A percentile compares a stretch with the other conserved stretches of the same genome.
phyloP scores from a whole-genome alignment of 2,113 vertebrate genomes.

The Nothoprocta pentlandii region DNA sequence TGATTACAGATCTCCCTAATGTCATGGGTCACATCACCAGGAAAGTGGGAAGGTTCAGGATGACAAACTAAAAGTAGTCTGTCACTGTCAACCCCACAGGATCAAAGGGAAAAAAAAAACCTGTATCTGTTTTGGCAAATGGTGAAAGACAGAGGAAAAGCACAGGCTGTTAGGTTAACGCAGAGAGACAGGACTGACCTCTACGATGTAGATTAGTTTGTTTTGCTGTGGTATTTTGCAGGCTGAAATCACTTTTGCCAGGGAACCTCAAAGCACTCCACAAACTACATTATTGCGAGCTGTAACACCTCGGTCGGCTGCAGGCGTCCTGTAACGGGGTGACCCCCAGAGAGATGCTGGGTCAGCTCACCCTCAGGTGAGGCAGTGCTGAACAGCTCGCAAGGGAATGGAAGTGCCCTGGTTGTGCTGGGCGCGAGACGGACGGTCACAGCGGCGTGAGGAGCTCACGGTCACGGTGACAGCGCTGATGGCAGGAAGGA shows the following conservation, averaged over 20 bases:
- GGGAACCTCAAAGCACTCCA: not conserved
- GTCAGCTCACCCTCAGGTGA: not conserved
- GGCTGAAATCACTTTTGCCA: not conserved
- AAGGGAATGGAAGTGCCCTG: not conserved
- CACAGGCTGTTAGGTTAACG: not conserved
- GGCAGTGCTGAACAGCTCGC: not conserved
- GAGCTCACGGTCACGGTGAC: fast-evolving
- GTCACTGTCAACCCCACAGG: conserved; percentile 30
- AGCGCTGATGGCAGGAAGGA: not conserved
- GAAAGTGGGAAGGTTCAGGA: conserved; percentile 26
- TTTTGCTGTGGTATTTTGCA: not conserved
- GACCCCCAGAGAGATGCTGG: not conserved
- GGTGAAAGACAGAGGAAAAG: conserved; percentile 24
- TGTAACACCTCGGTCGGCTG: not conserved
- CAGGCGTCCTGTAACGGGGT: fast-evolving
- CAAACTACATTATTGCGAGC: not conserved
- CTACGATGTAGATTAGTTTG: conserved; percentile 20
- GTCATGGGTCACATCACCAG: conserved; percentile 53
- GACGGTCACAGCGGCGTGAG: not conserved
- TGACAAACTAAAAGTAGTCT: conserved; percentile 43
- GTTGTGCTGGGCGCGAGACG: fast-evolving
- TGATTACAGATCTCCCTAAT: conserved; percentile 17
- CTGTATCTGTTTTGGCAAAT: conserved; percentile 40
- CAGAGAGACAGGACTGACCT: conserved; percentile 20
- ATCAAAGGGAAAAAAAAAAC: conserved; percentile 45